These are phyloP conservation scores for Typhlichthys eigenmanni DNA, from an alignment of 2,797 vertebrate species.

Conservation along the genomic window DNA sequence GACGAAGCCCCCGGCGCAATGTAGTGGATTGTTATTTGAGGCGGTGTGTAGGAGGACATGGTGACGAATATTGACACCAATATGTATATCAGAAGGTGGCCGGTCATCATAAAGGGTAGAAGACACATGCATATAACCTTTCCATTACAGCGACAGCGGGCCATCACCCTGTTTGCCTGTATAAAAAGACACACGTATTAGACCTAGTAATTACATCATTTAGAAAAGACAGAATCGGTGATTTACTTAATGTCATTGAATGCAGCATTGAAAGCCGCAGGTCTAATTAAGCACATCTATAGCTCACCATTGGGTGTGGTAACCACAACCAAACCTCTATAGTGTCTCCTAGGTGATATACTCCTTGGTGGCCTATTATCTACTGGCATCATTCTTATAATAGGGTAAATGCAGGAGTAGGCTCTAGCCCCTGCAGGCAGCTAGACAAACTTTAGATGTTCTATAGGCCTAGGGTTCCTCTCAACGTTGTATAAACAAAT, in stretches of 20 bases:
- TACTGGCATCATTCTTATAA: conserved; percentile 47
- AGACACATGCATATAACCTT: conserved; percentile 78
- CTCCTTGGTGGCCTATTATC: conserved; percentile 71
- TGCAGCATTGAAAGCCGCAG: conserved; percentile 1
- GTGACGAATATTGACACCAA: conserved; percentile 78
- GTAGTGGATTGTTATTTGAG: conserved; percentile 70
- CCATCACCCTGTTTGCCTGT: conserved; percentile 59
- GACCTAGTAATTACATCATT: not conserved
- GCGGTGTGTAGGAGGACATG: conserved; percentile 71
- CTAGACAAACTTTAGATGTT: not conserved
- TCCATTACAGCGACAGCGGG: conserved; percentile 73
- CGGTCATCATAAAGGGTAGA: conserved; percentile 81
- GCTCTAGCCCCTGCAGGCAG: conserved; percentile 37
- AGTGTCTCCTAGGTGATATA: conserved; percentile 68
- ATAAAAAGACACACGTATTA: conserved; percentile 23
- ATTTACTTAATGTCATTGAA: no score
- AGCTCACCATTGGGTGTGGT: conserved; percentile 22
- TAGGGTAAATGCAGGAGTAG: conserved; percentile 2
- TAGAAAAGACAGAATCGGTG: not conserved
- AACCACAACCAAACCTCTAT: conserved; percentile 34
- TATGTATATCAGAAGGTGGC: conserved; percentile 78
- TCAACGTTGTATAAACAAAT: no score
- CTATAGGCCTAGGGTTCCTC: no score
- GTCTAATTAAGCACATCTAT: conserved; percentile 23
- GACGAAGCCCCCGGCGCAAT: conserved; percentile 69